Evolutionary conservation across 2,797 vertebrate species (phyloP).

Genomic region (Gambusia yucatana): DNA sequence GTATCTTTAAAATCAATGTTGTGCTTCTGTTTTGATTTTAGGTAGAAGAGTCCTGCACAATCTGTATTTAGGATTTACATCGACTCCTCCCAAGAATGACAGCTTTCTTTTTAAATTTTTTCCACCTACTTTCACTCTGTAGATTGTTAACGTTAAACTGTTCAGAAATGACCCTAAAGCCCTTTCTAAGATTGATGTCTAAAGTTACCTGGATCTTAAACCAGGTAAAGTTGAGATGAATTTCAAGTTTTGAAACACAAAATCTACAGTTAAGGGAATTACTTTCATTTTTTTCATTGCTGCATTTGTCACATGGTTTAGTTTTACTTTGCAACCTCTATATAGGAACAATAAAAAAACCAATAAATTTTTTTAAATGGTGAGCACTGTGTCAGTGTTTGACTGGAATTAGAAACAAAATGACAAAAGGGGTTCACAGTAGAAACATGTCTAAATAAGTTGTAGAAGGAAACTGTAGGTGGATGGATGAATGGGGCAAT

Average conservation of each 20-base stretch:
- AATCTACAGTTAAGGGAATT: neutral
- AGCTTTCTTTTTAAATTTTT: neutral
- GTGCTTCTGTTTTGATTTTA: neutral
- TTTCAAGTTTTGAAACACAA: neutral
- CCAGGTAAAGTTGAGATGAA: neutral
- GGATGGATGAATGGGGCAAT: slow-evolving; percentile 4
- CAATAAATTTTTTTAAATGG: neutral
- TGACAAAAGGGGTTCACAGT: slow-evolving; percentile 35
- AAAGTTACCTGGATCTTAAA: neutral
- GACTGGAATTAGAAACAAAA: slow-evolving; percentile 33
- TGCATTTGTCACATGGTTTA: neutral
- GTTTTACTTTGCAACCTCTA: neutral
- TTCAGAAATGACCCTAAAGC: neutral
- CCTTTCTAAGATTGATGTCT: neutral
- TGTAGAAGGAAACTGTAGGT: slow-evolving; percentile 48
- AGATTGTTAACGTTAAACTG: neutral
- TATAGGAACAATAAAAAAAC: neutral
- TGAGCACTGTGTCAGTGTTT: slow-evolving; percentile 13
- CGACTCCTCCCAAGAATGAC: neutral
- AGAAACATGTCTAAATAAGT: slow-evolving; percentile 70
- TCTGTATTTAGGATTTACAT: neutral
- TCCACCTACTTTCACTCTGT: neutral
- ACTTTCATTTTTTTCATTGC: neutral
- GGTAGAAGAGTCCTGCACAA: neutral
- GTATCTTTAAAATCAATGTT: neutral